Percentiles rank a stretch among this genome's conserved stretches.
These are phyloP conservation scores for Rhinolophus ferrumequinum DNA, from an alignment of 2,113 vertebrate species.

Conservation along the genomic window DNA sequence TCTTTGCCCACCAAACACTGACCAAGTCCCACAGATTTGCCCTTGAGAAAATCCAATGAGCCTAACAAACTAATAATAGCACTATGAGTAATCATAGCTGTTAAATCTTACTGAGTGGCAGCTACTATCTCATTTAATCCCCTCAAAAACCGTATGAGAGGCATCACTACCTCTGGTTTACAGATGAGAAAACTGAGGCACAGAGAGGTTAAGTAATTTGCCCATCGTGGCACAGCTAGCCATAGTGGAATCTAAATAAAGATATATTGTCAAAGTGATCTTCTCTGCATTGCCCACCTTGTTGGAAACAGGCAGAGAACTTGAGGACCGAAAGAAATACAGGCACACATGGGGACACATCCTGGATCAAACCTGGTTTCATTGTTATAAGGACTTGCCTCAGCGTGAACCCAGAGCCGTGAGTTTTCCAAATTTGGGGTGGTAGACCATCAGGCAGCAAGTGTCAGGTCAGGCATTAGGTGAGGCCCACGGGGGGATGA, in stretches of 20 bases:
- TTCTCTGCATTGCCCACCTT: background rate
- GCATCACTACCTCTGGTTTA: background rate
- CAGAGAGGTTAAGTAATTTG: background rate
- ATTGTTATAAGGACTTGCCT: background rate
- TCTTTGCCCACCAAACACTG: background rate
- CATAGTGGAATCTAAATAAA: background rate
- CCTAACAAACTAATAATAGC: background rate
- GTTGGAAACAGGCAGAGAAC: background rate
- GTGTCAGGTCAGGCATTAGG: background rate
- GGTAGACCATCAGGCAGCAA: background rate
- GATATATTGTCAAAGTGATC: background rate
- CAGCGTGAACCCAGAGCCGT: background rate
- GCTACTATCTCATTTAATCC: background rate
- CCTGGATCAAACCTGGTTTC: background rate
- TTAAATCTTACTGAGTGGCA: background rate
- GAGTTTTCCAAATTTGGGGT: background rate
- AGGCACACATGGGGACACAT: rapidly evolving
- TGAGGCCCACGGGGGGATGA: rapidly evolving
- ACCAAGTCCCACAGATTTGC: background rate
- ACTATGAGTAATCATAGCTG: too few relatives aligned
- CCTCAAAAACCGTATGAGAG: background rate
- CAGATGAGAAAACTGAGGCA: background rate
- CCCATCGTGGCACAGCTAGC: background rate
- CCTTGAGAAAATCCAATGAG: background rate
- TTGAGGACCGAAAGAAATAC: background rate